Percentiles rank a stretch among this genome's conserved stretches.
These are phyloP conservation scores for Carterocephalus palaemon DNA, from an alignment of 2,888 invertebrate species.

Conservation along the genomic window DNA sequence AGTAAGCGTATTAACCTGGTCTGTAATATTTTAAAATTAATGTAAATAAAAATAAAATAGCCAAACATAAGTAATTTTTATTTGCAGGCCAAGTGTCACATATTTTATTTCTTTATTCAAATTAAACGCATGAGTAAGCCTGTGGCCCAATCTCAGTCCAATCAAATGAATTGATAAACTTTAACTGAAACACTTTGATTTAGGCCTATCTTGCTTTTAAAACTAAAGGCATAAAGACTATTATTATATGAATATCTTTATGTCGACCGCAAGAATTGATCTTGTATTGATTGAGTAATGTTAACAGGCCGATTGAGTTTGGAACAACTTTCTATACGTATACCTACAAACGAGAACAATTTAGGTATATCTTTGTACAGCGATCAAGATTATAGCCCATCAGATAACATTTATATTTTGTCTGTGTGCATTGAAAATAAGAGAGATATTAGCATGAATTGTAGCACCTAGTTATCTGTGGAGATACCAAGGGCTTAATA, in stretches of 20 bases:
- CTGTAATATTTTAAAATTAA: no score
- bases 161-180: slow-evolving; percentile 8
- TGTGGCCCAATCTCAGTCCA: slow-evolving; percentile 9
- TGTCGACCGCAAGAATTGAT: slow-evolving; percentile 5
- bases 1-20: no score
- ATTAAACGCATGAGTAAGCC: slow-evolving; percentile 14
- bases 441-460: slow-evolving; percentile 11
- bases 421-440: slow-evolving; percentile 14
- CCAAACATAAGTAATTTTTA: no score
- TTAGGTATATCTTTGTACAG: slow-evolving; percentile 32
- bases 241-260: slow-evolving; percentile 6
- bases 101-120: slow-evolving; percentile 18
- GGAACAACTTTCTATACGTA: slow-evolving; percentile 72
- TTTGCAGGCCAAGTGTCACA: not conserved
- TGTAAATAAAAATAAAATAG: no score
- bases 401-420: slow-evolving; percentile 15
- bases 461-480: no score
- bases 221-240: not conserved
- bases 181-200: not conserved
- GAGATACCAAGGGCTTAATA: no score
- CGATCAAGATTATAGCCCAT: slow-evolving; percentile 9
- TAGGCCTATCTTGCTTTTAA: not conserved
- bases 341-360: slow-evolving; percentile 57
- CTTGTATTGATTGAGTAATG: slow-evolving; percentile 53
- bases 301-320: slow-evolving; percentile 62